Percentiles rank a stretch among this genome's conserved stretches.
Conservation (phyloP, 1,140 invertebrate genomes). For the Scaptomyza hsui region DNA sequence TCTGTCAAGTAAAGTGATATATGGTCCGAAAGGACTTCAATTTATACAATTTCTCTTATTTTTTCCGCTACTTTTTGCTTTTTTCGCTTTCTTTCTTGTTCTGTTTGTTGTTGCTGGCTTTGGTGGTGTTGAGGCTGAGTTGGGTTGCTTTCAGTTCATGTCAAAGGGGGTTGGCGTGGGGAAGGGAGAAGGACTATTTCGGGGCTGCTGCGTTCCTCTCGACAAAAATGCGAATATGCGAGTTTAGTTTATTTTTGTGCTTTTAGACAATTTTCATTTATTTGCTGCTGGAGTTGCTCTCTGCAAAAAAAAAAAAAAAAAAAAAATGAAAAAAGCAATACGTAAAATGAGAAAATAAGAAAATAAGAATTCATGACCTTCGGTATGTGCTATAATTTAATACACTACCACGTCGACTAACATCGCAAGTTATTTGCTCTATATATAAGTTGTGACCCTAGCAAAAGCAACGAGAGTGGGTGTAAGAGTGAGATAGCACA, state of each 20-base stretch:
- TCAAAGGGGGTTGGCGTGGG: neutral
- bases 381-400: constrained; percentile 80
- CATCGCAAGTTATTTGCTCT: constrained; percentile 55
- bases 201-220: constrained; percentile 61
- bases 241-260: constrained; percentile 83
- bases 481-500: neutral
- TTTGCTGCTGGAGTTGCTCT: constrained; percentile 66
- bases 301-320: neutral
- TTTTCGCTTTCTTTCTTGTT: constrained; percentile 34
- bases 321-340: constrained; percentile 61
- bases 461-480: neutral
- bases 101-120: constrained; percentile 63
- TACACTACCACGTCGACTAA: constrained; percentile 68
- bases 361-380: constrained; percentile 81
- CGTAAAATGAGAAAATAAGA: constrained; percentile 70
- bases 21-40: constrained; percentile 84
- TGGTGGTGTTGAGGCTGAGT: constrained; percentile 50
- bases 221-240: constrained; percentile 83
- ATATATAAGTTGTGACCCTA: constrained; percentile 12
- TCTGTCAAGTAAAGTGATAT: constrained; percentile 84
- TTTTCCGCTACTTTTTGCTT: constrained; percentile 81
- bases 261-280: constrained; percentile 82
- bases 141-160: constrained; percentile 20
- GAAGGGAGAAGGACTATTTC: constrained; percentile 17
- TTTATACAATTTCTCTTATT: constrained; percentile 84